Base-by-base conservation (phyloP, 2,888 invertebrate species). In the Cecidostiba fungosa region DNA sequence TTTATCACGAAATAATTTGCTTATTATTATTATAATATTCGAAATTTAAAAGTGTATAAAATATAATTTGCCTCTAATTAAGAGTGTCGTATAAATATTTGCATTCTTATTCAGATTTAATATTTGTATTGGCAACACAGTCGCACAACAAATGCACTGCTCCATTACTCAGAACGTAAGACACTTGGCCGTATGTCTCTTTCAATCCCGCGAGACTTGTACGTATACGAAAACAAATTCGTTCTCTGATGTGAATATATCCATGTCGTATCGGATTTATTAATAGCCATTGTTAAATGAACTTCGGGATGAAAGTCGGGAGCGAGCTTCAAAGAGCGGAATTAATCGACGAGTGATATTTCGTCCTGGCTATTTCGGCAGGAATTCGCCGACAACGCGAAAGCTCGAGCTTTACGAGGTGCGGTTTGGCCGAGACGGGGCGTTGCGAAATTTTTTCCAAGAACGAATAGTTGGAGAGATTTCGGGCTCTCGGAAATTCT, bases 231-330 rank as follows among this genome's bases (percentile, higher is more conserved):
- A 77, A 70, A 69, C 23, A 43, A 70, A 70, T 66, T 12, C 29
- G 43, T 36, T 14, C 73, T 23, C 1, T 0, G n/a, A n/a, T n/a
- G n/a, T 29, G 66, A 1, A 32, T 12, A 23, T 29, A 62, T 50
- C n/a, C 43, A 69, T 26, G 19, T 29, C 23, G n/a, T n/a, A 6
- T 10, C 29, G 32, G 6, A 14, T 66, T 86, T 84, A 84, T 84
- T 76, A 77, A 86, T 86, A 86, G 84, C 16, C 8, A 50, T 77
- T 72, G 70, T 79, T 86, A 82, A 84, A 82, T 84, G 82, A 82
- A 84, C 54, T 84, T 74, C 23, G 43, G 47, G 39, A 29, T 70
- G 70, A 6, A 29, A 70, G 32, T 12, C 26, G 59, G 29, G 70
- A n/a, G 70, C 16, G 29, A 5, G 72, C 76, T 54, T 87, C 82